Evolutionary conservation across 2,113 vertebrate species (phyloP).

Genomic region (Mesitornis unicolor): DNA sequence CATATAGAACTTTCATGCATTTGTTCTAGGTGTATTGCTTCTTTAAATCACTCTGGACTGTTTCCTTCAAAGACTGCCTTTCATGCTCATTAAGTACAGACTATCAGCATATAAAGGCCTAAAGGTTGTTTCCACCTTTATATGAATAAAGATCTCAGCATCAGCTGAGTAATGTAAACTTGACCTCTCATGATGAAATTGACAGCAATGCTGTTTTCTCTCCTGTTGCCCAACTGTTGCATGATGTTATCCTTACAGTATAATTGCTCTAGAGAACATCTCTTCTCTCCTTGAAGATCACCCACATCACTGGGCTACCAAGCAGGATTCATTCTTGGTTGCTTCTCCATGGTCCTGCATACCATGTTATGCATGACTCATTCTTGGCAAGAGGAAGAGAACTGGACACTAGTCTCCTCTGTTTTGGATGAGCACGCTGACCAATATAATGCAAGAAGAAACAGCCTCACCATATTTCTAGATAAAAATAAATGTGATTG

Average conservation of each 20-base stretch:
- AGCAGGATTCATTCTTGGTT: background rate
- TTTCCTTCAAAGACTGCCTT: background rate
- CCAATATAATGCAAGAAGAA: background rate
- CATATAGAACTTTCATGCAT: background rate
- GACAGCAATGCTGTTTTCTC: background rate
- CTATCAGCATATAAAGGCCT: background rate
- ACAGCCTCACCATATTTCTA: background rate
- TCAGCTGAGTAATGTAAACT: background rate
- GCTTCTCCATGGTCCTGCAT: background rate
- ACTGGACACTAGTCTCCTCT: background rate
- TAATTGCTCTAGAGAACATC: background rate
- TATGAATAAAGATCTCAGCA: background rate
- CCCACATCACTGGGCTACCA: background rate
- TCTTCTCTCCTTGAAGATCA: background rate
- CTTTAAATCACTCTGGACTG: background rate
- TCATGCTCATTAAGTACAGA: background rate
- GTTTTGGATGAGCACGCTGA: background rate
- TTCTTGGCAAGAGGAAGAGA: background rate
- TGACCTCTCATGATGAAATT: background rate
- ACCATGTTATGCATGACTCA: accelerated
- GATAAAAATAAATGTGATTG: background rate
- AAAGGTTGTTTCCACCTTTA: background rate
- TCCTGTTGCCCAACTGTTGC: background rate
- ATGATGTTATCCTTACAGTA: background rate
- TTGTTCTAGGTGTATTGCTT: background rate